A percentile compares a stretch with the other conserved stretches of the same genome.
phyloP scores from a whole-genome alignment of 2,113 vertebrate species.

The Leucopternis melanops region DNA sequence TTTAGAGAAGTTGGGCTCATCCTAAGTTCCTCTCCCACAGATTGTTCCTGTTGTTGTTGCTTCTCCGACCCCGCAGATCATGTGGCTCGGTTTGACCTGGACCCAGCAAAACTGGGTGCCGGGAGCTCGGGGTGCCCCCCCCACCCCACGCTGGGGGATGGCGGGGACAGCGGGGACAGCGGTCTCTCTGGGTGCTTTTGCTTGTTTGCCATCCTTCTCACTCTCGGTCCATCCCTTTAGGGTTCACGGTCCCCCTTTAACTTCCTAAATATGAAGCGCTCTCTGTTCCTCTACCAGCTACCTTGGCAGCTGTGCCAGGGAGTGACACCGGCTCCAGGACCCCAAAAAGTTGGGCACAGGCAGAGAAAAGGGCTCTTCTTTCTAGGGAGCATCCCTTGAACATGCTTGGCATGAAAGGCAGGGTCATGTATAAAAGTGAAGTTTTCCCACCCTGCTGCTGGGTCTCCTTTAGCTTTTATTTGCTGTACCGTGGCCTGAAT shows the following conservation, averaged over 20 bases:
- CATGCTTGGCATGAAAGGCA: background rate
- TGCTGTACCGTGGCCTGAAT: background rate
- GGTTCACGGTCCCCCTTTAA: background rate
- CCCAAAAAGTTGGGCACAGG: background rate
- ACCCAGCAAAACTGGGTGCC: background rate
- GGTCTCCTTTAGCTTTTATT: background rate
- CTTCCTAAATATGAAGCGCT: background rate
- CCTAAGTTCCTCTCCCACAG: constrained; percentile 82
- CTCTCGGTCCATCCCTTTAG: background rate
- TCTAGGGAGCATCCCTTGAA: background rate
- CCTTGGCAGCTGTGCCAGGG: background rate
- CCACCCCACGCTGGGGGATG: accelerated
- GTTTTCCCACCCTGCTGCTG: background rate
- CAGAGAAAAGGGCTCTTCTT: background rate
- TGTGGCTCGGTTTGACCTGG: constrained; percentile 45
- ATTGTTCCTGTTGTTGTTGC: constrained; percentile 75
- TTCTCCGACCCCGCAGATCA: constrained; percentile 18
- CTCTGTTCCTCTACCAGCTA: background rate
- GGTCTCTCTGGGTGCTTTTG: background rate
- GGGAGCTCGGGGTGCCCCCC: background rate
- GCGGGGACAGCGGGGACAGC: background rate
- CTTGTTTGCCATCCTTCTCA: background rate
- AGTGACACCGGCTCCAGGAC: background rate
- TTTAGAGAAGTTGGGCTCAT: constrained; percentile 79
- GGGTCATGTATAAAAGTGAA: background rate